Evolutionary conservation across 2,888 invertebrate species (phyloP).

Genomic region (Bedellia somnulentella): DNA sequence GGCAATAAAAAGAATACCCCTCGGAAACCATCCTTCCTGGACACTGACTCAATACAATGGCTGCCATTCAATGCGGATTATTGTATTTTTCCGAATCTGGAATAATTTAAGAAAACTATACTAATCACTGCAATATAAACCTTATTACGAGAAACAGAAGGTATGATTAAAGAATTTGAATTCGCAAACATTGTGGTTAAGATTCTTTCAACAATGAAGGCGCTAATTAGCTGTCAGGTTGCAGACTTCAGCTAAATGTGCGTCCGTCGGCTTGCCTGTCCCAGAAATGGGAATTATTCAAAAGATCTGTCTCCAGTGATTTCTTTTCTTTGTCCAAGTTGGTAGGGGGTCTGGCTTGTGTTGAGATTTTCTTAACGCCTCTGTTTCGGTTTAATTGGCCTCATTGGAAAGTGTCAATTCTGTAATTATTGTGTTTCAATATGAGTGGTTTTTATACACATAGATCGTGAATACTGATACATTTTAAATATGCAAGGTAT

Average conservation of each 20-base stretch:
- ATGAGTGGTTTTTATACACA: no score
- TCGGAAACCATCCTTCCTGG: constrained; percentile 54
- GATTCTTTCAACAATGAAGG: constrained; percentile 54
- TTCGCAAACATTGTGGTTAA: constrained; percentile 22
- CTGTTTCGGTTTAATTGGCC: no score
- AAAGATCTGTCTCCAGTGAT: constrained; percentile 47
- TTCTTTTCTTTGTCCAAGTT: constrained; percentile 46
- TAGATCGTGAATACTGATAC: no score
- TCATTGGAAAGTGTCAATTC: no score
- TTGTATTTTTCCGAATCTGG: constrained; percentile 55
- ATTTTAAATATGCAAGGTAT: no score
- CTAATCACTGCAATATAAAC: constrained; percentile 15
- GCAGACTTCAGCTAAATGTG: constrained; percentile 31
- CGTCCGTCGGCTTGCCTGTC: constrained; percentile 29
- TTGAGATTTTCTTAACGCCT: no score
- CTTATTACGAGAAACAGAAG: constrained; percentile 19
- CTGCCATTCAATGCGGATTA: constrained; percentile 49
- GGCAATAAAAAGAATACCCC: constrained; percentile 54
- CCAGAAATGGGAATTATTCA: constrained; percentile 55
- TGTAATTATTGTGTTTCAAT: no score
- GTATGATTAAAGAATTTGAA: constrained; percentile 12
- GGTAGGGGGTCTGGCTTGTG: constrained; percentile 5
- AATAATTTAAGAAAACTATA: constrained; percentile 51
- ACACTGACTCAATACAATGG: constrained; percentile 57
- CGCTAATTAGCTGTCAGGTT: constrained; percentile 58